Evolutionary conservation across 2,888 invertebrate species (phyloP).

Genomic region (Platycheirus albimanus): DNA sequence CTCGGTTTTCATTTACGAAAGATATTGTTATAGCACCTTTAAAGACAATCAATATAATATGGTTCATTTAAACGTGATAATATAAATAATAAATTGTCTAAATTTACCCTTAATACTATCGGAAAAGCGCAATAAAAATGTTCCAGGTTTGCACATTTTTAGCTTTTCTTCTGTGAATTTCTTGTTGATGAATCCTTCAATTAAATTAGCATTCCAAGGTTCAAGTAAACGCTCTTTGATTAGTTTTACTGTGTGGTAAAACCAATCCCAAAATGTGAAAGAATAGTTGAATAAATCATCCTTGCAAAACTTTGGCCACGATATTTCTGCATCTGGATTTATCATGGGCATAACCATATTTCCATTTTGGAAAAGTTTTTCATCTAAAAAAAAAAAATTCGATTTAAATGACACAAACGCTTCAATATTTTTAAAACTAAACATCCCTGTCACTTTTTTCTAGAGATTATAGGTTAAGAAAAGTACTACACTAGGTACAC

Average conservation of each 20-base stretch:
- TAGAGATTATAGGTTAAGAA: too few species aligned
- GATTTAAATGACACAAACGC: too few species aligned
- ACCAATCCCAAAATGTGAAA: slow-evolving; percentile 99
- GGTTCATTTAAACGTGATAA: too few species aligned
- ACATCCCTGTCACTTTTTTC: too few species aligned
- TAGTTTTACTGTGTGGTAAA: slow-evolving; percentile 98
- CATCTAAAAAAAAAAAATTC: slow-evolving; percentile 77
- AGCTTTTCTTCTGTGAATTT: slow-evolving; percentile 93
- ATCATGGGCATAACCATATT: slow-evolving; percentile 55
- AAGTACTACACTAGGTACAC: too few species aligned
- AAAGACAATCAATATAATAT: too few species aligned
- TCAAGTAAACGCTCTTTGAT: slow-evolving; percentile 95
- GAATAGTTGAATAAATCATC: slow-evolving; percentile 92
- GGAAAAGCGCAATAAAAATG: slow-evolving; percentile 96
- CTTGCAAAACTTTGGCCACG: slow-evolving; percentile 96
- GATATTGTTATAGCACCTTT: slow-evolving; percentile 97
- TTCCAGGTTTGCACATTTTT: slow-evolving; percentile 90
- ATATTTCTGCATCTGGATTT: slow-evolving; percentile 83
- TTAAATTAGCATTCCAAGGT: slow-evolving; percentile 94
- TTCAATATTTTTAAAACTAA: too few species aligned
- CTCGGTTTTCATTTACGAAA: slow-evolving; percentile 90
- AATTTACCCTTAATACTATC: slow-evolving; percentile 91
- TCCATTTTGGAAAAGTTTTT: slow-evolving; percentile 80
- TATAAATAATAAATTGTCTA: too few species aligned
- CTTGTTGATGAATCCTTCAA: slow-evolving; percentile 97